These are phyloP conservation scores for Motacilla tschutschensis DNA, from an alignment of 2,113 vertebrate genomes.

Conservation along the genomic window DNA sequence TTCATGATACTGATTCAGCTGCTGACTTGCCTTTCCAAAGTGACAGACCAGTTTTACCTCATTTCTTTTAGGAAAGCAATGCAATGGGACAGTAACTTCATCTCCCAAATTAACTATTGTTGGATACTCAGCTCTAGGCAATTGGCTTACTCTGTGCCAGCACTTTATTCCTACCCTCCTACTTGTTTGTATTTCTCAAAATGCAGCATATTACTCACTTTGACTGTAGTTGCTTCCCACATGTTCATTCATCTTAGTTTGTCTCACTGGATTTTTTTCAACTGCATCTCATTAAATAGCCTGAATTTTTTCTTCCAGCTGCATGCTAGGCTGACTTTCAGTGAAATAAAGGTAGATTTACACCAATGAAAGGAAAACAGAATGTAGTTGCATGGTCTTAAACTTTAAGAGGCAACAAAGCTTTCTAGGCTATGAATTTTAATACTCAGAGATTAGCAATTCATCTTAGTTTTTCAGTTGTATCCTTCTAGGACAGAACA, in stretches of 20 bases:
- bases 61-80: conserved; percentile 49
- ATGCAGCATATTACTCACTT: not conserved
- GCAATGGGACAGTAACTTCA: conserved; percentile 21
- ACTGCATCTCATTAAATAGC: not conserved
- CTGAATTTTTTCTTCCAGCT: not conserved
- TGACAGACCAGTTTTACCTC: conserved; percentile 55
- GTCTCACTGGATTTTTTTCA: conserved; percentile 3
- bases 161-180: not conserved
- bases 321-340: not conserved
- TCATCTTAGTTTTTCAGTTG: not conserved
- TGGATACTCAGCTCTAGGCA: not conserved
- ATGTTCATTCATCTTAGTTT: conserved; percentile 8
- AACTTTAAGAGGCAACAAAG: not conserved
- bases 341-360: conserved; percentile 8
- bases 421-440: not conserved
- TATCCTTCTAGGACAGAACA: not conserved
- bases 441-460: not conserved
- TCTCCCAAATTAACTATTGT: not conserved
- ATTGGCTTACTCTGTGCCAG: not conserved
- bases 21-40: conserved; percentile 3
- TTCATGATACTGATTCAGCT: conserved; percentile 3
- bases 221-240: not conserved
- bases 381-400: not conserved
- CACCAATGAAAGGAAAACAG: not conserved
- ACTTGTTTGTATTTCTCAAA: conserved; percentile 8